phyloP scores from a whole-genome alignment of 2,888 invertebrate species.

The Enchytraeus crypticus region DNA sequence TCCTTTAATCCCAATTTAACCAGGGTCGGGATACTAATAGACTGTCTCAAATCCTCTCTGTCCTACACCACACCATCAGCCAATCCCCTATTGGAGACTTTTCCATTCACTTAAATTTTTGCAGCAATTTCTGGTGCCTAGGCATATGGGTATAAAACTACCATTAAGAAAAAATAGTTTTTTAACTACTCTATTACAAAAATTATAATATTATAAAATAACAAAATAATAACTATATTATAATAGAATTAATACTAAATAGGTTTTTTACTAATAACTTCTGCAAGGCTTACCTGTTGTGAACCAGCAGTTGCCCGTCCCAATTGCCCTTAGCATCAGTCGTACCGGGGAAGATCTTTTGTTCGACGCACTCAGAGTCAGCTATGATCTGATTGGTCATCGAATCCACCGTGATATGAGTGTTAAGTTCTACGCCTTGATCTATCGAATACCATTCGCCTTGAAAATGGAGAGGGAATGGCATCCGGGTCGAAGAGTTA shows the following conservation, averaged over 20 bases:
- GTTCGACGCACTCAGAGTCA: constrained; percentile 11
- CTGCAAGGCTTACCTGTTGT: constrained; percentile 10
- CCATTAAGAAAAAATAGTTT: neutral
- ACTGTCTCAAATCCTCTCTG: too few species aligned
- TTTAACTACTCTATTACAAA: neutral
- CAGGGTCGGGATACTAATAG: too few species aligned
- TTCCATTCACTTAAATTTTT: too few species aligned
- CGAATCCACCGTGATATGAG: constrained; percentile 23
- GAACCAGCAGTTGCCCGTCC: constrained; percentile 29
- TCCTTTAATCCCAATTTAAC: too few species aligned
- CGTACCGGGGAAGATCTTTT: constrained; percentile 18
- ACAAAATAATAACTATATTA: neutral
- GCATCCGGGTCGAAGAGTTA: neutral
- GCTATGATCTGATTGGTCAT: constrained; percentile 13
- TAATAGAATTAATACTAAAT: too few species aligned
- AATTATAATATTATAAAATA: neutral
- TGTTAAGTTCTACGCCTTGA: constrained; percentile 23
- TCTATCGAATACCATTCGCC: constrained; percentile 37
- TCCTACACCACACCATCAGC: too few species aligned
- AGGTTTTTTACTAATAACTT: neutral
- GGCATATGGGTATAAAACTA: neutral
- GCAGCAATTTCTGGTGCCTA: too few species aligned
- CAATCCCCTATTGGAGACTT: too few species aligned
- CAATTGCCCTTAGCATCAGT: constrained; percentile 24
- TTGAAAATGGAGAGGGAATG: constrained; percentile 24